Conservation (phyloP, 2,888 invertebrate species). For the Chymomyza fuscimana region DNA sequence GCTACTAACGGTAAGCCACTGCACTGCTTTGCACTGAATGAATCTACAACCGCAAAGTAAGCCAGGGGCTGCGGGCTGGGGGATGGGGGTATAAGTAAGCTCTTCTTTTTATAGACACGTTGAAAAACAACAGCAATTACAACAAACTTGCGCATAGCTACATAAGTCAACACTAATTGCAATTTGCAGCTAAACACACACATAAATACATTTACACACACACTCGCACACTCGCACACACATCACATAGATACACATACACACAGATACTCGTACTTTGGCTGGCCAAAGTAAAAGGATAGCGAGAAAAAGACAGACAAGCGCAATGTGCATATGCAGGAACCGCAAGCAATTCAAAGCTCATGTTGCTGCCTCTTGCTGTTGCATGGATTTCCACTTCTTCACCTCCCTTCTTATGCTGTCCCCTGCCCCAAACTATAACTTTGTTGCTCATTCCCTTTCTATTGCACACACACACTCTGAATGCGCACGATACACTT, state of each 20-base stretch:
- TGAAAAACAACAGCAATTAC: conserved; percentile 40
- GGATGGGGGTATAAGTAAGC: not conserved
- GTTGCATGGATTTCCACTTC: conserved; percentile 31
- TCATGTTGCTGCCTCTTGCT: not conserved
- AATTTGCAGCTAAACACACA: conserved; percentile 61
- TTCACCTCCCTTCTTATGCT: not conserved
- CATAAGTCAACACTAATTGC: conserved; percentile 72
- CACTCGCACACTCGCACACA: conserved; percentile 18
- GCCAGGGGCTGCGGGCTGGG: too few species aligned
- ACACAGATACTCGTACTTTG: conserved; percentile 8
- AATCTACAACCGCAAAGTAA: conserved; percentile 22
- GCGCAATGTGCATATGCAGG: not conserved
- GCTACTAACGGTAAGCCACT: conserved; percentile 16
- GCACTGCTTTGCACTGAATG: conserved; percentile 24
- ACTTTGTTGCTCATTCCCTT: not conserved
- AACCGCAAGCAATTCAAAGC: conserved; percentile 1
- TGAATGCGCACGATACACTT: conserved; percentile 40
- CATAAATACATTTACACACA: conserved; percentile 20
- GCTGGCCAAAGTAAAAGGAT: conserved; percentile 50
- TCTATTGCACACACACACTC: conserved; percentile 4
- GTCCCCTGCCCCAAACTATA: not conserved
- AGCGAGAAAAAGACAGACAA: conserved; percentile 31
- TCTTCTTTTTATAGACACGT: conserved; percentile 35
- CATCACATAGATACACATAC: conserved; percentile 12
- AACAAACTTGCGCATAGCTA: conserved; percentile 34